A percentile compares a stretch with the other conserved stretches of the same genome.
Evolutionary conservation across 2,888 invertebrate species (phyloP).

Genomic region (Apotomis betuletana): DNA sequence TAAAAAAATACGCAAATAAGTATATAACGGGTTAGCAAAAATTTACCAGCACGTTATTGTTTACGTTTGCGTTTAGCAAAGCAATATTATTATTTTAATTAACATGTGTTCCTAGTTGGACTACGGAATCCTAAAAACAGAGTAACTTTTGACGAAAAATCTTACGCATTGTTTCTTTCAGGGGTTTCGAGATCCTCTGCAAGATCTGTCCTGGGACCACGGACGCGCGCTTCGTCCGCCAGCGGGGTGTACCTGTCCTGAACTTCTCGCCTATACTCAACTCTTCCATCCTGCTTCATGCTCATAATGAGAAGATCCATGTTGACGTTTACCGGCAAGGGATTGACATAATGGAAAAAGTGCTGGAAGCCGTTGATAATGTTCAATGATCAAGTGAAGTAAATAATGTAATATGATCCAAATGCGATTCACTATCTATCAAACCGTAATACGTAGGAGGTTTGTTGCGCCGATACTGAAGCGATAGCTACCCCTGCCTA

Average conservation of each 20-base stretch:
- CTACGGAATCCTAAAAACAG: too few relatives aligned
- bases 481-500: too few relatives aligned
- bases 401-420: too few relatives aligned
- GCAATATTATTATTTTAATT: too few relatives aligned
- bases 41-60: not conserved
- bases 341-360: conserved; percentile 88
- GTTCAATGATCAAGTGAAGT: conserved; percentile 52
- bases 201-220: conserved; percentile 93
- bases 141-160: too few relatives aligned
- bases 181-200: conserved; percentile 56
- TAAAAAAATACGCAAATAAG: too few relatives aligned
- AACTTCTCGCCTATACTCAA: conserved; percentile 92
- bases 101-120: too few relatives aligned
- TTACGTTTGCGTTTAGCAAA: not conserved
- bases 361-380: conserved; percentile 85
- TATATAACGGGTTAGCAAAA: too few relatives aligned
- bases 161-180: conserved; percentile 46
- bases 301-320: conserved; percentile 91
- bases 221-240: conserved; percentile 91
- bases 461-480: too few relatives aligned
- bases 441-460: too few relatives aligned
- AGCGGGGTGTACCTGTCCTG: conserved; percentile 89
- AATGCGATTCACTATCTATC: too few relatives aligned
- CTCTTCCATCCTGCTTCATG: conserved; percentile 90
- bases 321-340: conserved; percentile 88